Evolutionary conservation across 2,113 vertebrate genomes (phyloP).

Genomic region (Cranoglanis bouderius): DNA sequence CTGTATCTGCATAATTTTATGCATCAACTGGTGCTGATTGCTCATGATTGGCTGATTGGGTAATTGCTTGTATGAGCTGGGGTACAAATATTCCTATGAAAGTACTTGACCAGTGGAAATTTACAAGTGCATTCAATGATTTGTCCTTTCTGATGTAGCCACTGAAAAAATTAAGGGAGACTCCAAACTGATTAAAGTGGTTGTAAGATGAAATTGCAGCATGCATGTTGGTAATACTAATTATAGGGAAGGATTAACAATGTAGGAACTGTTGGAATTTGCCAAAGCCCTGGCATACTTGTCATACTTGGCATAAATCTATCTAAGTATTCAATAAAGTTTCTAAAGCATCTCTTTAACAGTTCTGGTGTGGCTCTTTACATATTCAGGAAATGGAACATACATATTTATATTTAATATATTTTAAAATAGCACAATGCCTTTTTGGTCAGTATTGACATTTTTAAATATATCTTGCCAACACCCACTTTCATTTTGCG

Average conservation of each 20-base stretch:
- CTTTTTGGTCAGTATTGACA: background rate
- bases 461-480: background rate
- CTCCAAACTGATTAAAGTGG: background rate
- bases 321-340: background rate
- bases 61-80: background rate
- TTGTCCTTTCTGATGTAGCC: background rate
- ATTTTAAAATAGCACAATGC: constrained; percentile 11
- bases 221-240: background rate
- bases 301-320: background rate
- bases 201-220: background rate
- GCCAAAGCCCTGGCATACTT: background rate
- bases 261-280: background rate
- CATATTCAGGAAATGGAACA: background rate
- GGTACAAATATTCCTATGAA: background rate
- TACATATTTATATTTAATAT: background rate
- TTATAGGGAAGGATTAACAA: background rate
- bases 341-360: background rate
- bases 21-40: background rate
- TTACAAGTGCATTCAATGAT: background rate
- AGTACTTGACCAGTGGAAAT: background rate
- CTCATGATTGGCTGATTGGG: background rate
- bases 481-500: background rate
- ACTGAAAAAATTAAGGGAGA: background rate
- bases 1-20: background rate
- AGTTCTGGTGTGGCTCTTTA: background rate